These are phyloP conservation scores for Callorhinus ursinus DNA, from an alignment of 2,113 vertebrate genomes.

Conservation along the genomic window DNA sequence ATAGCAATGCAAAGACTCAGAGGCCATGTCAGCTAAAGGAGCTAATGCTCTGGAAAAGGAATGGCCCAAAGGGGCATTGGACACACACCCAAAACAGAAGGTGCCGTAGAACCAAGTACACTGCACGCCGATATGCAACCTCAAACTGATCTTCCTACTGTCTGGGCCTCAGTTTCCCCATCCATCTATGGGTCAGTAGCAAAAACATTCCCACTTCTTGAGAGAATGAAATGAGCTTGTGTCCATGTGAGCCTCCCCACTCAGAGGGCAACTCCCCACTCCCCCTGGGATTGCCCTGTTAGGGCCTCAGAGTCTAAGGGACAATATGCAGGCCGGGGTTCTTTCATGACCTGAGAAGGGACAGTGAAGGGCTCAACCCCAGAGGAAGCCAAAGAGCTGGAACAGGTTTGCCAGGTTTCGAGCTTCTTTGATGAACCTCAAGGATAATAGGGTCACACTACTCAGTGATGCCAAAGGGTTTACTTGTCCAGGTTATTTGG, in stretches of 20 bases:
- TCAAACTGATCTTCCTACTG: neutral
- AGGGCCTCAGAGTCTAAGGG: neutral
- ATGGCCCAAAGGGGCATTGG: neutral
- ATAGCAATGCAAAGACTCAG: neutral
- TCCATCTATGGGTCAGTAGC: neutral
- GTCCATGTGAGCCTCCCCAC: neutral
- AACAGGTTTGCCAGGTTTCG: neutral
- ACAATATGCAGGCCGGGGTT: neutral
- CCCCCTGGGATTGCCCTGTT: neutral
- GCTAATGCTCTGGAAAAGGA: neutral
- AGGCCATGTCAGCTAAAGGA: neutral
- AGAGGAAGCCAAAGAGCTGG: neutral
- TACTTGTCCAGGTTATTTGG: neutral
- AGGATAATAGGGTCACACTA: neutral
- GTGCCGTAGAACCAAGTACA: neutral
- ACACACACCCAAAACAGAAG: neutral
- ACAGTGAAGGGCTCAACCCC: neutral
- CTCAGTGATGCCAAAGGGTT: neutral
- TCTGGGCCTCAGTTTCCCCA: neutral
- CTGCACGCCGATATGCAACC: neutral
- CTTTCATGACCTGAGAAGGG: neutral
- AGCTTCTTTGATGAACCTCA: neutral
- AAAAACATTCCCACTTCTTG: neutral
- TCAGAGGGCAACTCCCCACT: neutral
- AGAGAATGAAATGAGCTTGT: neutral